Evolutionary conservation across 2,113 vertebrate species (phyloP).

Genomic region (Morone chrysops): DNA sequence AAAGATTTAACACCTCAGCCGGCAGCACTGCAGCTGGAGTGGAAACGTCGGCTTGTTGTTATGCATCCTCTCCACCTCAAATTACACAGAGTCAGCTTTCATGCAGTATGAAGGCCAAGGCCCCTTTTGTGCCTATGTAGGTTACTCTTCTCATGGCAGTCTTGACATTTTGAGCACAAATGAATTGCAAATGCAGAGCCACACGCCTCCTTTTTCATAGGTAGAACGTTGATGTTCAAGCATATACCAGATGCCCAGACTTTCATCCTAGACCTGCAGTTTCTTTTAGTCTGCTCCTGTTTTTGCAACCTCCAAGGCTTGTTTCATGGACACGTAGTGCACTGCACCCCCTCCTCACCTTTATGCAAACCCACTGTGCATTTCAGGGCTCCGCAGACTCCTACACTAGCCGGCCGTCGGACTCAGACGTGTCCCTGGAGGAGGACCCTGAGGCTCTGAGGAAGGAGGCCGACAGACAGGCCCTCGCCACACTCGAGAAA

Average conservation of each 20-base stretch:
- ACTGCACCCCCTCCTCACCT: not conserved
- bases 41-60: conserved; percentile 44
- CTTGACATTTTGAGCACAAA: conserved; percentile 11
- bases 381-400: conserved; percentile 96
- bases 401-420: conserved; percentile 97
- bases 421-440: conserved; percentile 97
- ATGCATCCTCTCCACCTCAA: conserved; percentile 55
- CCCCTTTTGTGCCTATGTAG: conserved; percentile 50
- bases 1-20: conserved; percentile 39
- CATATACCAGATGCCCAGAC: too few species aligned
- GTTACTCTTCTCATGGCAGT: conserved; percentile 1
- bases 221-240: not conserved
- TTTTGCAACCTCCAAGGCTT: not conserved
- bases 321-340: not conserved
- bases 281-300: not conserved
- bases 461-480: conserved; percentile 96
- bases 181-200: not conserved
- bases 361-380: not conserved
- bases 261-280: too few species aligned
- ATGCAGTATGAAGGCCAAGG: conserved; percentile 39
- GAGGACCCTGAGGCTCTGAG: conserved; percentile 96
- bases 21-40: conserved; percentile 15
- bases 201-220: not conserved
- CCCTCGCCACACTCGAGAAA: conserved; percentile 96
- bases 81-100: conserved; percentile 69